Percentiles rank a stretch among this genome's conserved stretches.
Evolutionary conservation across 2,797 vertebrate species (phyloP).

Genomic region (Lateolabrax maculatus): DNA sequence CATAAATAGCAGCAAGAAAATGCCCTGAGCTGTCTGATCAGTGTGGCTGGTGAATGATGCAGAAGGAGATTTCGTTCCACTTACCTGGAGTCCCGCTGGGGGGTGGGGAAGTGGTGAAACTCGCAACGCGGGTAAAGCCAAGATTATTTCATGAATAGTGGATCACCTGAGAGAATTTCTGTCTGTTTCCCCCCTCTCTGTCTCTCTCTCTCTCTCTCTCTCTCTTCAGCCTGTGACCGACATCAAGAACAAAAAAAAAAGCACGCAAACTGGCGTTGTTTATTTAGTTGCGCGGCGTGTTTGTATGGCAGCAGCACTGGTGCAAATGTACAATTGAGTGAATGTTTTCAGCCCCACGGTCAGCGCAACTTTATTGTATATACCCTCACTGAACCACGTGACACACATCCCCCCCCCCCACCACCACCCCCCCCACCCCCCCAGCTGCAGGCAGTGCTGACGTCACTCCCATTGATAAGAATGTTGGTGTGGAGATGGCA

Average conservation of each 20-base stretch:
- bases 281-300: conserved; percentile 66
- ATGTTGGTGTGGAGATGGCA: conserved; percentile 88
- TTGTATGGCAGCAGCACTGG: conserved; percentile 71
- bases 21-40: conserved; percentile 5
- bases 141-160: conserved; percentile 81
- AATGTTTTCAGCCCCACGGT: conserved; percentile 92
- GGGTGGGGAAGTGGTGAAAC: conserved; percentile 76
- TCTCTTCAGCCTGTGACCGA: conserved; percentile 74
- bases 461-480: conserved; percentile 98
- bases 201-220: conserved; percentile 47
- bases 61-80: conserved; percentile 63
- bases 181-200: conserved; percentile 35
- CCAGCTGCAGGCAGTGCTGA: conserved; percentile 88
- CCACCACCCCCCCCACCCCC: conserved; percentile 47
- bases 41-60: conserved; percentile 30
- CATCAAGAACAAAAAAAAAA: conserved; percentile 59
- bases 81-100: conserved; percentile 84
- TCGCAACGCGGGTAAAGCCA: conserved; percentile 79
- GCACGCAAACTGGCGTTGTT: conserved; percentile 46
- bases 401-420: conserved; percentile 42
- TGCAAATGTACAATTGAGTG: conserved; percentile 80
- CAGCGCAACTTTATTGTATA: conserved; percentile 91
- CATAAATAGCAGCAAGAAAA: background rate
- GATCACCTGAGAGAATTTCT: conserved; percentile 73
- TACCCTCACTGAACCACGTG: conserved; percentile 90